Evolutionary conservation across 2,113 vertebrate species (phyloP).

Genomic region (Callipepla squamata): DNA sequence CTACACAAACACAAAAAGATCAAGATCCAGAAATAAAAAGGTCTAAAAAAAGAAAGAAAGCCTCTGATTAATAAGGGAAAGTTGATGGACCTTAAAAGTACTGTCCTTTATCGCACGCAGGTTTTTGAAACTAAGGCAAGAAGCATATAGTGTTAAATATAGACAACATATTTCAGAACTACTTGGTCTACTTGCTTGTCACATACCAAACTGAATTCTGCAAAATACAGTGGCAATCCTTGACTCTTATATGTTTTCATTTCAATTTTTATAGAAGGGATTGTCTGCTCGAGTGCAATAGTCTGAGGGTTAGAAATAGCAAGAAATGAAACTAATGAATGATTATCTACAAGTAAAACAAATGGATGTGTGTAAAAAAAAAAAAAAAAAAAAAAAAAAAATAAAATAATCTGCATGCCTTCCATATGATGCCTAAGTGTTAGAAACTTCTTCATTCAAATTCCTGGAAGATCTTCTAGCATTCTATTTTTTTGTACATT

Average conservation of each 20-base stretch:
- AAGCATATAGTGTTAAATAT: background rate
- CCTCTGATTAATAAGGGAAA: background rate
- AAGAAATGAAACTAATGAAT: background rate
- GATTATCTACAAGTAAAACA: background rate
- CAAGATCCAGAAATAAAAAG: background rate
- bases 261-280: background rate
- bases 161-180: background rate
- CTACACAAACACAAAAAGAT: background rate
- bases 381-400: background rate
- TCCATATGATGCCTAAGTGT: background rate
- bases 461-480: background rate
- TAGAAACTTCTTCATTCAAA: background rate
- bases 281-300: background rate
- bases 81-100: background rate
- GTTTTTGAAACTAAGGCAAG: background rate
- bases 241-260: background rate
- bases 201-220: background rate
- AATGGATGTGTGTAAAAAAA: background rate
- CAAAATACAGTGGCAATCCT: background rate
- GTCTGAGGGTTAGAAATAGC: background rate
- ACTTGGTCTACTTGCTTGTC: background rate
- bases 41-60: conserved; percentile 9
- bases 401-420: background rate
- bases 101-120: background rate
- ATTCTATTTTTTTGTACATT: background rate